phyloP scores from a whole-genome alignment of 1,140 invertebrate genomes.

The Notospermus geniculatus region DNA sequence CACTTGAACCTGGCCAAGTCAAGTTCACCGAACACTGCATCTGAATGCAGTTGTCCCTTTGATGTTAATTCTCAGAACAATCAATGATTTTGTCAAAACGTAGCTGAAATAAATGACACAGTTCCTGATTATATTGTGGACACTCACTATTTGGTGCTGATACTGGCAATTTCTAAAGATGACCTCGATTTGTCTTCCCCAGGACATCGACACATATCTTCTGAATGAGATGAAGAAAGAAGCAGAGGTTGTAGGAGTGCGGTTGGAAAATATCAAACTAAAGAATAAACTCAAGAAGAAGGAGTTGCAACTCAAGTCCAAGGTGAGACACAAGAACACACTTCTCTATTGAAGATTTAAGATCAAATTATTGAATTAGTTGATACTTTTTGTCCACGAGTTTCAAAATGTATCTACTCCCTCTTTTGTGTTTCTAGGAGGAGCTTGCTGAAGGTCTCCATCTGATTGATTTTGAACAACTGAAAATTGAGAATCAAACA shows the following conservation, averaged over 20 bases:
- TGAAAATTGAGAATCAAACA: conserved; percentile 59
- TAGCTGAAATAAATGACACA: no score
- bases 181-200: conserved; percentile 11
- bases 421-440: conserved; percentile 40
- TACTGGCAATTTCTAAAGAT: no score
- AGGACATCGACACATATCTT: conserved; percentile 53
- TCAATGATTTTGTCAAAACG: no score
- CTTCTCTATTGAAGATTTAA: background rate
- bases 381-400: background rate
- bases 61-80: no score
- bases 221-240: conserved; percentile 46
- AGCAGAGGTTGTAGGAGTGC: conserved; percentile 47
- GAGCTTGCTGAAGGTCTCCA: conserved; percentile 55
- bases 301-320: conserved; percentile 52
- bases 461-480: conserved; percentile 58
- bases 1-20: no score
- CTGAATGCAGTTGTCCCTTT: no score
- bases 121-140: no score
- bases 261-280: conserved; percentile 55
- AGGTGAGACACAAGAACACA: conserved; percentile 30
- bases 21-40: no score
- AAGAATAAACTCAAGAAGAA: conserved; percentile 56
- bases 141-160: no score
- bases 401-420: background rate
- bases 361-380: background rate